Conservation (phyloP, 2,888 invertebrate genomes). For the Nipponacmea schrenckii region DNA sequence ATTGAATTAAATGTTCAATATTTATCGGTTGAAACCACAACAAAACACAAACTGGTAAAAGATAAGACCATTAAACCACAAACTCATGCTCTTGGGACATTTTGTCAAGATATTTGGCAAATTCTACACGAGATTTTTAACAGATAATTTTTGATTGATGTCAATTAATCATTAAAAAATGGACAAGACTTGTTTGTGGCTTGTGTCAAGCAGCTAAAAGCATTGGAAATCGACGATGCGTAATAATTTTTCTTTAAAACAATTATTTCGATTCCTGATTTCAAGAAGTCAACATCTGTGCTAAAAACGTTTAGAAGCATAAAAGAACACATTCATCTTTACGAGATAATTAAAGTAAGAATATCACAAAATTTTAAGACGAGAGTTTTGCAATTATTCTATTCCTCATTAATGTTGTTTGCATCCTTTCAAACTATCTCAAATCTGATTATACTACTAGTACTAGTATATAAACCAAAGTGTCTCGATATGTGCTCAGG, state of each 20-base stretch:
- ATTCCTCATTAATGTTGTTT: too few species aligned
- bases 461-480: too few species aligned
- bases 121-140: background rate
- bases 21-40: background rate
- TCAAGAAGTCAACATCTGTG: conserved; percentile 4
- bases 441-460: too few species aligned
- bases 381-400: too few species aligned
- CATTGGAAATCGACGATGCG: conserved; percentile 3
- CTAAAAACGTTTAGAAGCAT: background rate
- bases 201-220: background rate
- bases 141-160: conserved; percentile 5
- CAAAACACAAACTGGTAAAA: background rate
- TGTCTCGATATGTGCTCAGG: too few species aligned
- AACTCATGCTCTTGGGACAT: background rate
- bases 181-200: background rate
- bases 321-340: too few species aligned
- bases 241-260: background rate
- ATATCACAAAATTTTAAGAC: too few species aligned
- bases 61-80: conserved; percentile 5
- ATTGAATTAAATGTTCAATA: conserved; percentile 3
- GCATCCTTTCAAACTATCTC: too few species aligned
- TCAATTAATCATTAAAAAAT: conserved; percentile 4
- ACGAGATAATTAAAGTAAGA: too few species aligned
- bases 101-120: conserved; percentile 2
- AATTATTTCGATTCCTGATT: background rate